Evolutionary conservation across 64 coral and sea anemone species (phyloP).

Genomic region (Stichodactyla mertensii): DNA sequence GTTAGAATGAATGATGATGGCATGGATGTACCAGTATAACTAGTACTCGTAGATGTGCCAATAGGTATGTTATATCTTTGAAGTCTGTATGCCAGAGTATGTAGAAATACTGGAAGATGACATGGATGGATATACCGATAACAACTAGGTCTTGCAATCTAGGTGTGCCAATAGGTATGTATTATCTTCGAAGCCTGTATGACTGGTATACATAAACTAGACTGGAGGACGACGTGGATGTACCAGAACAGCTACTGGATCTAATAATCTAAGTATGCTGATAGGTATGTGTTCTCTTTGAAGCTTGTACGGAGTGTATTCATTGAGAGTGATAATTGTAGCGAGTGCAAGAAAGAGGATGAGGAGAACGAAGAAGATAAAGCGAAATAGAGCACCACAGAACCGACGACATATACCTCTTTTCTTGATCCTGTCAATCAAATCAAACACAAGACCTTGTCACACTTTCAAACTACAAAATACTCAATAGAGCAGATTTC

Average conservation of each 20-base stretch:
- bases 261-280: not conserved
- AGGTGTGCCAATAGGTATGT: not conserved
- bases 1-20: no score
- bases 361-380: not conserved
- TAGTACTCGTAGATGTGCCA: no score
- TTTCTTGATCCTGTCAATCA: not conserved
- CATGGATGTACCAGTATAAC: no score
- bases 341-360: not conserved
- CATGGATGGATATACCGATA: not conserved
- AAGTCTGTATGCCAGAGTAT: not conserved
- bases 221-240: not conserved
- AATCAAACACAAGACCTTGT: not conserved
- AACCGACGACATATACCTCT: slow-evolving; percentile 8
- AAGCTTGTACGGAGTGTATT: slow-evolving; percentile 12
- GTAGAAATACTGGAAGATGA: not conserved
- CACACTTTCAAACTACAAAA: not conserved
- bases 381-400: not conserved
- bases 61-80: not conserved
- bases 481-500: no score
- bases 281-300: slow-evolving; percentile 12
- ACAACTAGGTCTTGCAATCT: not conserved
- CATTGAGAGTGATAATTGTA: not conserved
- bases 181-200: not conserved
- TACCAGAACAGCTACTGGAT: slow-evolving; percentile 1
- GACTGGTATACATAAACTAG: not conserved